Base-by-base conservation (phyloP, 1,140 invertebrate species). In the Ruditapes philippinarum region DNA sequence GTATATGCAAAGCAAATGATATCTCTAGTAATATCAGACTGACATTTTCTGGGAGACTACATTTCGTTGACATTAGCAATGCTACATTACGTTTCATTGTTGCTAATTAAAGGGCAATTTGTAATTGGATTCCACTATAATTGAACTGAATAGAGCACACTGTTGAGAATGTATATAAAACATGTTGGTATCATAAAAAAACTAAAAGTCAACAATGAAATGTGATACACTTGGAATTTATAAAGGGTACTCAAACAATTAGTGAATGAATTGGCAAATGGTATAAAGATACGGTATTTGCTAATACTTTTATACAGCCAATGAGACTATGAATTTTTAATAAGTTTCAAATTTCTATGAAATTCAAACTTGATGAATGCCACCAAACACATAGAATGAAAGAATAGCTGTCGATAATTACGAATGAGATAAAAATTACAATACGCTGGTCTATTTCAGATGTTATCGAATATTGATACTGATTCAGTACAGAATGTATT, bases 21-120 rank as follows among this genome's bases (percentile, higher is more conserved):
- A 31, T 31, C 62, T 68, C 7, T 33, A 31, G 33, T 12, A 68
- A 73, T 73, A 73, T 42, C 70, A 73, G 7, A 38, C 31, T 51
- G 73, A 76, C 73, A 76, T 76, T 73, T 73, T 76, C 40, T 76
- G 33, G 33, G 65, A 70, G 33, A 70, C 33, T 70, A 38, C 36
- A 70, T 19, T 70, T 70, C 45, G 25, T 5, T 9, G 14, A n/a
- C 40, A 76, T 76, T 76, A 45, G 28, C 38, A 76, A 76, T 22
- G 42, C 40, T 51, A 49, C 19, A 51, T 2, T 51, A 42, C 73
- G n/a, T 76, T 51, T 76, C 45, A 76, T 76, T 45, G 73, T n/a
- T 28, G 7, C 40, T 76, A 49, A 49, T 76, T 76, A 76, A 76
- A 76, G 73, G 45, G 42, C 45, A 76, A 31, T 76, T 45, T 9